Percentiles rank a stretch among this genome's conserved stretches.
These are phyloP conservation scores for Barnardius zonarius DNA, from an alignment of 2,113 vertebrate species.

Conservation along the genomic window DNA sequence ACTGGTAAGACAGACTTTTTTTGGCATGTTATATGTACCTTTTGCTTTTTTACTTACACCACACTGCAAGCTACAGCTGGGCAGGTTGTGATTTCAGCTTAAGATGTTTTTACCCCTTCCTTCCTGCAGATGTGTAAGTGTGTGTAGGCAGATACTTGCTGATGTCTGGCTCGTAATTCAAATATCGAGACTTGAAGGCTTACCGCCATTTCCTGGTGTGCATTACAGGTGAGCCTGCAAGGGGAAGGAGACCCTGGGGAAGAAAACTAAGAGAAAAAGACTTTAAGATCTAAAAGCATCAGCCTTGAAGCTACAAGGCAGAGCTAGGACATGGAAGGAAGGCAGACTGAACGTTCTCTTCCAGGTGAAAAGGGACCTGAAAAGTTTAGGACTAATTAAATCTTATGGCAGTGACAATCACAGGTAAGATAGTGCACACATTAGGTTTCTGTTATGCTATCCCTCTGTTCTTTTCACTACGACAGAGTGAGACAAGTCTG, in stretches of 20 bases:
- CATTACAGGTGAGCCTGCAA: slow-evolving; percentile 8
- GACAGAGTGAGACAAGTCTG: background rate
- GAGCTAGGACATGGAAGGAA: background rate
- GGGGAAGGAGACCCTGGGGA: background rate
- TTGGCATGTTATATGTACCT: background rate
- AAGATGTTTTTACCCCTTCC: slow-evolving; percentile 35
- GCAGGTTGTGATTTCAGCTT: slow-evolving; percentile 31
- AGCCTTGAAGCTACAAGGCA: background rate
- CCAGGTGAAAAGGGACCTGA: background rate
- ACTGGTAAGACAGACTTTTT: background rate
- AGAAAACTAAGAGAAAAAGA: background rate
- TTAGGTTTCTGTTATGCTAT: background rate
- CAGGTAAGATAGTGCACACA: background rate
- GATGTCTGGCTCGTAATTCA: slow-evolving; percentile 12
- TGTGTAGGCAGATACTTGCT: slow-evolving; percentile 25
- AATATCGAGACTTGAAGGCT: slow-evolving; percentile 16
- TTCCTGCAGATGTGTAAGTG: slow-evolving; percentile 29
- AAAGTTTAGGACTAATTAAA: background rate
- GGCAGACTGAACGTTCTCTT: background rate
- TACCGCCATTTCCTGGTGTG: slow-evolving; percentile 22
- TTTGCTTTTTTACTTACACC: background rate
- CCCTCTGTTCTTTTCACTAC: background rate
- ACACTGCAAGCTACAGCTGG: background rate
- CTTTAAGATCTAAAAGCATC: background rate
- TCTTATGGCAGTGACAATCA: background rate